These are phyloP conservation scores for Mystacornis crossleyi DNA, from an alignment of 2,113 vertebrate species.

Conservation along the genomic window DNA sequence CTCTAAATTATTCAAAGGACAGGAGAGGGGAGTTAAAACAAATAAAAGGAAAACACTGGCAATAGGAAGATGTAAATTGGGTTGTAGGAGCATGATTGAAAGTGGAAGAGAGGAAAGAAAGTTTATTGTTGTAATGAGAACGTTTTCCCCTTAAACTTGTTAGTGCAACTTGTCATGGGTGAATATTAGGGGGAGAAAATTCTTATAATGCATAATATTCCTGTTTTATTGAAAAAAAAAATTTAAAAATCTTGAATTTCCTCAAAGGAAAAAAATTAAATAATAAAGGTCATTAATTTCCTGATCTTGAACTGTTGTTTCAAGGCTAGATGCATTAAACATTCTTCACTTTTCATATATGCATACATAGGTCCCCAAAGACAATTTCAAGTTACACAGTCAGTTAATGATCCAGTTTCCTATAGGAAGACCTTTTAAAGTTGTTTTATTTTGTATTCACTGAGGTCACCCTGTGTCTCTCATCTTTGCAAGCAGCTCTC, in stretches of 20 bases:
- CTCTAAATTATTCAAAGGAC: not conserved
- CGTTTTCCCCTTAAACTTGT: not conserved
- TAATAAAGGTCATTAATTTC: not conserved
- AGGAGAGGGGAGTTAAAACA: not conserved
- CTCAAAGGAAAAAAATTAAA: not conserved
- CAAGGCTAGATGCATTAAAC: not conserved
- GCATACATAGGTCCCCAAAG: not conserved
- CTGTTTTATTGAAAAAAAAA: not conserved
- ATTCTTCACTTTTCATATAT: not conserved
- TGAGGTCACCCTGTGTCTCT: not conserved
- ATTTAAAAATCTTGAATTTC: not conserved
- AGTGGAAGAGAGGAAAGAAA: not conserved
- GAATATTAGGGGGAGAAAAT: not conserved
- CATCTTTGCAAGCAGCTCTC: not conserved
- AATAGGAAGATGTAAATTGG: not conserved
- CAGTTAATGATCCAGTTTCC: not conserved
- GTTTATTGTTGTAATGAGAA: not conserved
- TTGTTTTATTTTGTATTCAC: conserved; percentile 15
- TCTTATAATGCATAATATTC: not conserved
- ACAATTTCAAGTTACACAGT: not conserved
- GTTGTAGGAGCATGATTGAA: not conserved
- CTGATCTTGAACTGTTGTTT: not conserved
- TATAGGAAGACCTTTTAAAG: not conserved
- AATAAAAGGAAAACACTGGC: not conserved
- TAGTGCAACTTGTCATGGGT: fast-evolving